Percentiles rank a stretch among this genome's conserved stretches.
phyloP scores from a whole-genome alignment of 2,888 invertebrate genomes.

The Plebejus argus region DNA sequence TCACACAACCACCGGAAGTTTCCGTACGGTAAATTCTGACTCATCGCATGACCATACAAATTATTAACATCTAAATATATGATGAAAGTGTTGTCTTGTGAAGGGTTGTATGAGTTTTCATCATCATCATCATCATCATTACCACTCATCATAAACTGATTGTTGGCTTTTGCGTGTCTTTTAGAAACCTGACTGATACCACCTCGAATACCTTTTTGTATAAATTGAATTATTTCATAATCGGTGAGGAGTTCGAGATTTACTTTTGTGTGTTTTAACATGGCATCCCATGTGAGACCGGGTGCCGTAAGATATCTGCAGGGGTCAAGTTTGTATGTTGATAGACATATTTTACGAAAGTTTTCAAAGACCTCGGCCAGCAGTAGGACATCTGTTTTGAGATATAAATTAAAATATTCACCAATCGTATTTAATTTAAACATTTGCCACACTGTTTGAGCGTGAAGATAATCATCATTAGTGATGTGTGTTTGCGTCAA shows the following conservation, averaged over 20 bases:
- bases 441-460: no score
- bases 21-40: background rate
- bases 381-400: background rate
- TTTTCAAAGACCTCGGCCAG: background rate
- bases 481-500: background rate
- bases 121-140: no score
- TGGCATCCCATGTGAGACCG: background rate
- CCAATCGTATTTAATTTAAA: no score
- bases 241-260: background rate
- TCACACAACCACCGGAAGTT: background rate
- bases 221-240: background rate
- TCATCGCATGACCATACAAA: background rate
- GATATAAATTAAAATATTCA: no score
- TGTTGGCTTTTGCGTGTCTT: background rate
- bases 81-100: background rate
- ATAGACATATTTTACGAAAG: background rate
- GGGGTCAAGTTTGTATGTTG: background rate
- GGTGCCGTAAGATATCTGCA: background rate
- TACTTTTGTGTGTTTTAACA: background rate
- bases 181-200: background rate
- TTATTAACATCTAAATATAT: background rate
- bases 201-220: background rate
- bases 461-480: no score
- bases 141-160: background rate
- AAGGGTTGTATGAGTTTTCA: background rate